These are phyloP conservation scores for Platichthys flesus DNA, from an alignment of 2,113 vertebrate species.

Conservation along the genomic window DNA sequence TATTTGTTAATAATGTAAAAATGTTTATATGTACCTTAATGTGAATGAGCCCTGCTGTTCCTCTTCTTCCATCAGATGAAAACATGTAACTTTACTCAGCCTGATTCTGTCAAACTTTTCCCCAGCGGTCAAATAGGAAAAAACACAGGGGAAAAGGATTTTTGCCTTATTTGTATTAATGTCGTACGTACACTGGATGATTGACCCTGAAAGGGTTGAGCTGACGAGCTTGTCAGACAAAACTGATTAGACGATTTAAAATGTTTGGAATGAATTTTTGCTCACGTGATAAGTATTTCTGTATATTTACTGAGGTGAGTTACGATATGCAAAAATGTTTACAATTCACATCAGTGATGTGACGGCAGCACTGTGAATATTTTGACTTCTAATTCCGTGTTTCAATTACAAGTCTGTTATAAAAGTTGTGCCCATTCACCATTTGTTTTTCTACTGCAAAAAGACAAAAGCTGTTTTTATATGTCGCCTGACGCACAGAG, in stretches of 20 bases:
- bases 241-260: conserved; percentile 30
- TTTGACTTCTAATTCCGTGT: conserved; percentile 61
- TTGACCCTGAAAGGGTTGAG: conserved; percentile 1
- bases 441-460: conserved; percentile 36
- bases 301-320: conserved; percentile 64
- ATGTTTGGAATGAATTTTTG: conserved; percentile 5
- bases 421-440: conserved; percentile 53
- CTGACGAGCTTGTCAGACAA: conserved; percentile 19
- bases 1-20: conserved; percentile 65
- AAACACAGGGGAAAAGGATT: conserved; percentile 20
- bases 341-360: conserved; percentile 72
- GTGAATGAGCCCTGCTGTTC: conserved; percentile 50
- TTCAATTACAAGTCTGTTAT: conserved; percentile 56
- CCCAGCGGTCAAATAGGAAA: conserved; percentile 41
- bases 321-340: conserved; percentile 76
- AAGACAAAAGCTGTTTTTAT: conserved; percentile 53
- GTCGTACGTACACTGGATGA: not conserved
- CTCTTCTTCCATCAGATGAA: conserved; percentile 42
- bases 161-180: conserved; percentile 70
- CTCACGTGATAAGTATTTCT: conserved; percentile 40
- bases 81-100: conserved; percentile 46
- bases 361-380: conserved; percentile 78
- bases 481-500: conserved; percentile 36
- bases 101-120: conserved; percentile 31
- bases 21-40: conserved; percentile 69